A percentile compares a stretch with the other conserved stretches of the same genome.
These are phyloP conservation scores for Ascaphus truei DNA, from an alignment of 2,113 vertebrate genomes.

Conservation along the genomic window DNA sequence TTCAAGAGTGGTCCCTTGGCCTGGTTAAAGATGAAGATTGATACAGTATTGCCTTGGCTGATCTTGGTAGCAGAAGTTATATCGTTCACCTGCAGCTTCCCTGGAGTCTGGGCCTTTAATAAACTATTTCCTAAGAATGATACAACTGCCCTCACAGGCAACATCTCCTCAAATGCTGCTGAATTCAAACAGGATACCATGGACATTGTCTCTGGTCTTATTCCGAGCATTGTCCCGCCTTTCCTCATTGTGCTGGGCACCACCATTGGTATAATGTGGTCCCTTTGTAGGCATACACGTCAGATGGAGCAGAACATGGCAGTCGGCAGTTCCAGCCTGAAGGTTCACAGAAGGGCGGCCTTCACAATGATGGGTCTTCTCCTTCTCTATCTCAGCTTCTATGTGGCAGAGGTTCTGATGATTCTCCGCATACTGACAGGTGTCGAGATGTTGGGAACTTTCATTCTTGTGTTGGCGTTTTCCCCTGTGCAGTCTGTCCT, in stretches of 20 bases:
- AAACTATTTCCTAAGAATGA: not conserved
- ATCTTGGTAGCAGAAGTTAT: not conserved
- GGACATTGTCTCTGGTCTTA: not conserved
- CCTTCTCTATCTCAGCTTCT: conserved; percentile 13
- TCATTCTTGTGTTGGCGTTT: not conserved
- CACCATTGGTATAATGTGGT: not conserved
- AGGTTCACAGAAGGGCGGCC: conserved; percentile 4
- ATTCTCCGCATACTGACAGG: not conserved
- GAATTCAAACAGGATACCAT: not conserved
- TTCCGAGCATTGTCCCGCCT: no score
- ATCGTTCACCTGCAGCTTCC: not conserved
- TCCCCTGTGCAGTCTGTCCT: not conserved
- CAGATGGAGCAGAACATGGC: conserved; percentile 20
- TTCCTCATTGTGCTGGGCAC: conserved; percentile 14
- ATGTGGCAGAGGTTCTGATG: not conserved
- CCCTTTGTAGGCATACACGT: not conserved
- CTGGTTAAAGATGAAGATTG: not conserved
- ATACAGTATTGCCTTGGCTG: not conserved
- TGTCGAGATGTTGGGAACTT: no score
- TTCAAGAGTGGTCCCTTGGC: not conserved
- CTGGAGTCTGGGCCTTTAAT: not conserved
- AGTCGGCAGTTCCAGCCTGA: not conserved
- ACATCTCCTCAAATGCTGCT: not conserved
- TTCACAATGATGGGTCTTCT: conserved; percentile 8
- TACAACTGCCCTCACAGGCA: not conserved